These are phyloP conservation scores for Lineus longissimus DNA, from an alignment of 1,140 invertebrate species.

Conservation along the genomic window DNA sequence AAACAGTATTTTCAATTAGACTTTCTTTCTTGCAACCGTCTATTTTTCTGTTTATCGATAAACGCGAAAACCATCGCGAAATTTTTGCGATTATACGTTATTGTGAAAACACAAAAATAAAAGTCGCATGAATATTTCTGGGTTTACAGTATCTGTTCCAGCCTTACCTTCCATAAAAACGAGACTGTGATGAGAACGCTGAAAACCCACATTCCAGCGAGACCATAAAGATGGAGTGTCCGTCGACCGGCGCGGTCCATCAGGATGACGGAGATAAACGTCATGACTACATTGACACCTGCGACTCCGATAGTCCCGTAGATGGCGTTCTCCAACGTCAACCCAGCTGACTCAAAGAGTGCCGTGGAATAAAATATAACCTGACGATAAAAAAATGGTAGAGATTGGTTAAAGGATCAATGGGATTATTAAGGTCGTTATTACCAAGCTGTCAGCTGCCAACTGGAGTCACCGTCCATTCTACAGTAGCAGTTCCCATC, in stretches of 20 bases:
- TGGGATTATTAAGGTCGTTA: not conserved
- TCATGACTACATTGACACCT: constrained; percentile 67
- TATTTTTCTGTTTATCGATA: no score
- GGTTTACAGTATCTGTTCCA: no score
- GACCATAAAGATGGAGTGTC: constrained; percentile 70
- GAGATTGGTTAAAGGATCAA: constrained; percentile 4
- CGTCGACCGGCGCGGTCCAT: constrained; percentile 67
- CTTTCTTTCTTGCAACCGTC: no score
- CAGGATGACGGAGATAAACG: constrained; percentile 50
- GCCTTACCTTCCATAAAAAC: constrained; percentile 28
- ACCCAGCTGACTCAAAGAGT: constrained; percentile 67
- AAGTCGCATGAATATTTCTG: no score
- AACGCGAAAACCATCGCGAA: no score
- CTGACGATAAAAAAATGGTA: constrained; percentile 55
- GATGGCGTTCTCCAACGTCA: constrained; percentile 58
- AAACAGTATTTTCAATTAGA: no score
- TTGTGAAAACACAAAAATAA: no score
- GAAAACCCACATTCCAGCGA: constrained; percentile 54
- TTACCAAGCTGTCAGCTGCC: not conserved
- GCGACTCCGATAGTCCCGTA: constrained; percentile 71
- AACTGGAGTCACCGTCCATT: no score
- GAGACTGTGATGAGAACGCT: constrained; percentile 55
- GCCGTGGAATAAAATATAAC: constrained; percentile 76
- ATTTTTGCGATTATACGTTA: no score
- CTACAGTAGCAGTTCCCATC: not conserved